Percentiles rank a stretch among this genome's conserved stretches.
Conservation (phyloP, 2,797 vertebrate genomes). For the Selene dorsalis region DNA sequence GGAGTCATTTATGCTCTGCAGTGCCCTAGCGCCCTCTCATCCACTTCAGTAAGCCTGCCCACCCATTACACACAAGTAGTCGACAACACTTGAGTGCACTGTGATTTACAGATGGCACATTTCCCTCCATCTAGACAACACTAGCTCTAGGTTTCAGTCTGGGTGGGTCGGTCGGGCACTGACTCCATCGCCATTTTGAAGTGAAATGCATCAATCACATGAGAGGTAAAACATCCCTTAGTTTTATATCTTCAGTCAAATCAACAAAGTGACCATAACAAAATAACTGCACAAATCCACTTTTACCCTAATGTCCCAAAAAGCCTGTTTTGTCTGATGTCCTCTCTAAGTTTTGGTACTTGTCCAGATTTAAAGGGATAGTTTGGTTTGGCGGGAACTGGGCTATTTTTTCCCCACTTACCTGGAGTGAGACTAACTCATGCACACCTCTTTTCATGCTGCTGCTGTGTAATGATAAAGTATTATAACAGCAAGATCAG, state of each 20-base stretch:
- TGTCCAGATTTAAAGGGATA: slow-evolving; percentile 34
- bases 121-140: slow-evolving; percentile 42
- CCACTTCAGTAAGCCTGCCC: slow-evolving; percentile 38
- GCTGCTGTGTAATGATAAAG: background rate
- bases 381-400: slow-evolving; percentile 22
- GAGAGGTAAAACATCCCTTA: background rate
- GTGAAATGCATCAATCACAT: background rate
- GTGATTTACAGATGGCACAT: slow-evolving; percentile 47
- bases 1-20: slow-evolving; percentile 46
- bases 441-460: background rate
- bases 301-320: slow-evolving; percentile 20
- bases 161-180: background rate
- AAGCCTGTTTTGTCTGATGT: slow-evolving; percentile 14
- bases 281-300: background rate
- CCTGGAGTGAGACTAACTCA: background rate
- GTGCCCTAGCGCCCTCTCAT: slow-evolving; percentile 50
- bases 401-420: slow-evolving; percentile 21
- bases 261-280: background rate
- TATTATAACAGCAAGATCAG: slow-evolving; percentile 9
- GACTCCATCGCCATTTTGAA: background rate
- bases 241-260: background rate
- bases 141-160: slow-evolving; percentile 35
- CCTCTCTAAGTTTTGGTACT: slow-evolving; percentile 39
- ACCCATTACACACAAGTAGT: slow-evolving; percentile 52
- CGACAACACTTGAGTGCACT: slow-evolving; percentile 48